These are phyloP conservation scores for Artibeus jamaicensis DNA, from an alignment of 2,797 vertebrate species.

Conservation along the genomic window DNA sequence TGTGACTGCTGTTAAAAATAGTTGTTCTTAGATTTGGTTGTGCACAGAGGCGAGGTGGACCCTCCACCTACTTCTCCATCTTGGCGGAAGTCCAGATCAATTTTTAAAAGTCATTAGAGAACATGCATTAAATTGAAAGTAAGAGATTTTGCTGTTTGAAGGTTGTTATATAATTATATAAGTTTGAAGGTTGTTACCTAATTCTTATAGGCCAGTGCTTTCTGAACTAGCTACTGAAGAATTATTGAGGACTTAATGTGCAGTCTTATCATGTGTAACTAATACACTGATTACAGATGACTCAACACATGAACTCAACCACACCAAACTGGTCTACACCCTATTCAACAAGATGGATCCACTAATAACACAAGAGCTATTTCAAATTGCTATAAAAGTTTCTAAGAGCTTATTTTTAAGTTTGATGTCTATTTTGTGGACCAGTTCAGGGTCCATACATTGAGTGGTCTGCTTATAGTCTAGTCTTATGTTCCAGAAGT, in stretches of 20 bases:
- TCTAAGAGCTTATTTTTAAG: background rate
- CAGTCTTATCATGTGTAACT: background rate
- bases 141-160: background rate
- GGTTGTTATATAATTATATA: background rate
- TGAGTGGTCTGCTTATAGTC: background rate
- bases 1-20: no score
- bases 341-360: background rate
- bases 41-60: no score
- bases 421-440: background rate
- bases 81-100: no score
- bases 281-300: background rate
- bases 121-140: background rate
- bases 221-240: background rate
- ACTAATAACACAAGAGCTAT: background rate
- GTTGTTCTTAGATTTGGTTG: no score
- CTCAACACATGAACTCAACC: background rate
- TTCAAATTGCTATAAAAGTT: background rate
- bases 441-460: background rate
- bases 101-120: background rate
- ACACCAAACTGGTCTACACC: background rate
- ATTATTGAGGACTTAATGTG: background rate
- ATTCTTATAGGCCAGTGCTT: background rate
- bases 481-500: background rate
- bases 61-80: no score
- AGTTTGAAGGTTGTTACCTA: background rate